Conservation (phyloP, 2,888 invertebrate genomes). For the Sarcophaga caerulescens region DNA sequence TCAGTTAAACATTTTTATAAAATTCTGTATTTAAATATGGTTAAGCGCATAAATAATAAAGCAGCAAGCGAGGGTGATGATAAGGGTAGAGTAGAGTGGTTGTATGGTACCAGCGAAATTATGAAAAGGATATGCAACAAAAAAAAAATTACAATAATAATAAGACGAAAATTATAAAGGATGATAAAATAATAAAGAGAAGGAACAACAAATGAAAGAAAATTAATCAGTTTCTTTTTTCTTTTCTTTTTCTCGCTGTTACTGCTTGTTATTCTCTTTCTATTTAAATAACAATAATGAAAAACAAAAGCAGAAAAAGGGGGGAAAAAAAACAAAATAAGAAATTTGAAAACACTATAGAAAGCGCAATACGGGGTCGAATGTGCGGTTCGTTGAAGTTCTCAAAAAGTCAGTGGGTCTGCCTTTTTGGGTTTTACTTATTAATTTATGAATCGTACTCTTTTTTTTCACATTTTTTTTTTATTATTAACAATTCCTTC, state of each 20-base stretch:
- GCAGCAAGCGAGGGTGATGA: neutral
- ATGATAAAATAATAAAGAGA: constrained; percentile 40
- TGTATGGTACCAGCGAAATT: neutral
- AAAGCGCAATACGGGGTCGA: constrained; percentile 23
- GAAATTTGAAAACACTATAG: neutral
- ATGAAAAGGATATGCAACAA: constrained; percentile 11
- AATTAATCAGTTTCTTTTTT: constrained; percentile 40
- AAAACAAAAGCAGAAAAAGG: neutral
- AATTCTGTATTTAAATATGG: constrained; percentile 31
- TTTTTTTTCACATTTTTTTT: neutral
- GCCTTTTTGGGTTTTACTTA: constrained; percentile 9
- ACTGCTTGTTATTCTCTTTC: neutral
- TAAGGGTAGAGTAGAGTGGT: neutral
- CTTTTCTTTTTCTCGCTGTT: neutral
- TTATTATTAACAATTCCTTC: neutral
- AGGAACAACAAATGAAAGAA: constrained; percentile 38
- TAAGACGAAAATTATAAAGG: constrained; percentile 23
- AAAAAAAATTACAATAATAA: constrained; percentile 23
- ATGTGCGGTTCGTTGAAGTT: constrained; percentile 3
- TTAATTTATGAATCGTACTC: neutral
- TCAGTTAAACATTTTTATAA: constrained; percentile 20
- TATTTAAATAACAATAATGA: neutral
- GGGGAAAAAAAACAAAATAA: neutral
- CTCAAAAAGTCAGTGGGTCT: neutral
- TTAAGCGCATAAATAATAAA: constrained; percentile 48